Base-by-base conservation (phyloP, 2,888 invertebrate genomes). In the Lycocerus yunnanus region DNA sequence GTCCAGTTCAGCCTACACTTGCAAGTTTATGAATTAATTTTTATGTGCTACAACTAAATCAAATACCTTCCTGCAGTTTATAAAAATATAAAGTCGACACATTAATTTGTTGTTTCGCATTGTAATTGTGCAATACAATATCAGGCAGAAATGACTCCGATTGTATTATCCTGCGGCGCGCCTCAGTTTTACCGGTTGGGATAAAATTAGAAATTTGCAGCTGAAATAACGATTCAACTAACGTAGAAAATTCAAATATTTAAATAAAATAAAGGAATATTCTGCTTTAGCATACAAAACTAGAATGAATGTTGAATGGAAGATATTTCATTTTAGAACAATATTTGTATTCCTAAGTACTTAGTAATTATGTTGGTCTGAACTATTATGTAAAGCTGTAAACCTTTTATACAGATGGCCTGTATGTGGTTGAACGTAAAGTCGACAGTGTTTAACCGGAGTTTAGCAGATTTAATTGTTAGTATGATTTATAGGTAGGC, bases 401-500 rank as follows among this genome's bases (percentile, higher is more conserved):
- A 69, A 69, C 61, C 16, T 80, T 24, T 75, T 79, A 75, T 77
- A 80, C 84, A 85, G 84, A 84, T 84, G 84, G 83, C 82, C 84
- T 83, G 77, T 80, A 76, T 76, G 74, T 68, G 67, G 69, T 74
- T 71, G 73, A 69, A 68, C 75, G 81, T 82, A 83, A 83, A 84
- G 85, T 83, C 84, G 84, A 84, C 84, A 83, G 83, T 83, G 82
- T 83, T 84, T 83, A 84, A 84, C 84, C 84, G 82, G 80, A 82
- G 84, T 81, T 81, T 84, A 84, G 83, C 85, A 83, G 84, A 85
- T 85, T 85, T 85, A 85, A 85, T 85, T 85, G 85, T 84, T 82
- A 81, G 79, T 78, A 79, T 85, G 85, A 85, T 85, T 85, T 84
- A 85, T 84, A 83, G 80, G 77, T 81, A 77, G 79, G 66, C 78